Evolutionary conservation across 1,140 invertebrate genomes (phyloP).

Genomic region (Macrocentrus cingulum): DNA sequence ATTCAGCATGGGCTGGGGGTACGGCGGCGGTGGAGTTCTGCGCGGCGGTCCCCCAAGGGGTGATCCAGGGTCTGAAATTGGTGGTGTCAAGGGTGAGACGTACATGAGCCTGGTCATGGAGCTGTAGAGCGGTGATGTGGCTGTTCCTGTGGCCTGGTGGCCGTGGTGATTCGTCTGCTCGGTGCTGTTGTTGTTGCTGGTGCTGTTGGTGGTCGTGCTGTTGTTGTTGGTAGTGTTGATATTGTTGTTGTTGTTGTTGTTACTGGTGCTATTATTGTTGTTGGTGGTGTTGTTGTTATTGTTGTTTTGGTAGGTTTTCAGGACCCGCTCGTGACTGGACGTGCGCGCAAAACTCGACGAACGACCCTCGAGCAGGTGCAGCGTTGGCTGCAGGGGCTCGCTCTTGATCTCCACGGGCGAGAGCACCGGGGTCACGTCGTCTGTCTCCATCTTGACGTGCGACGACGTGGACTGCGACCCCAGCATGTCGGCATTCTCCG

Average conservation of each 20-base stretch:
- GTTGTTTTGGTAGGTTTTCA: slow-evolving; percentile 43
- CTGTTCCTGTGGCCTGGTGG: slow-evolving; percentile 51
- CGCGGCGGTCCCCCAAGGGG: slow-evolving; percentile 65
- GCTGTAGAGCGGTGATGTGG: slow-evolving; percentile 52
- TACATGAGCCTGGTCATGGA: slow-evolving; percentile 67
- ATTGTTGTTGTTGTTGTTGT: slow-evolving; percentile 28
- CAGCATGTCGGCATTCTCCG: slow-evolving; percentile 85
- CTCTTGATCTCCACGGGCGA: slow-evolving; percentile 76
- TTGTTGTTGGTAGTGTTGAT: slow-evolving; percentile 29
- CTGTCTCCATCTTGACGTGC: slow-evolving; percentile 74
- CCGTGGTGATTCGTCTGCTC: slow-evolving; percentile 45
- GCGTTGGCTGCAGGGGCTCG: slow-evolving; percentile 60
- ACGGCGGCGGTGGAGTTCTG: slow-evolving; percentile 66
- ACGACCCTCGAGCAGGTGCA: slow-evolving; percentile 55
- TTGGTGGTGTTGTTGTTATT: slow-evolving; percentile 37
- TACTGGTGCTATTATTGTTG: slow-evolving; percentile 31
- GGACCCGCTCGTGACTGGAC: slow-evolving; percentile 40
- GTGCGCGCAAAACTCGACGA: slow-evolving; percentile 45
- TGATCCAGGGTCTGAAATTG: slow-evolving; percentile 80
- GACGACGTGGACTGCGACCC: slow-evolving; percentile 52
- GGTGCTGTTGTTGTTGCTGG: slow-evolving; percentile 45
- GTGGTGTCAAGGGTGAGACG: slow-evolving; percentile 78
- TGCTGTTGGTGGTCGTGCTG: slow-evolving; percentile 32
- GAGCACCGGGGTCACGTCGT: slow-evolving; percentile 68
- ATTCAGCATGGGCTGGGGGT: slow-evolving; percentile 59